Base-by-base conservation (phyloP, 2,113 vertebrate species). In the Burhinus bistriatus region DNA sequence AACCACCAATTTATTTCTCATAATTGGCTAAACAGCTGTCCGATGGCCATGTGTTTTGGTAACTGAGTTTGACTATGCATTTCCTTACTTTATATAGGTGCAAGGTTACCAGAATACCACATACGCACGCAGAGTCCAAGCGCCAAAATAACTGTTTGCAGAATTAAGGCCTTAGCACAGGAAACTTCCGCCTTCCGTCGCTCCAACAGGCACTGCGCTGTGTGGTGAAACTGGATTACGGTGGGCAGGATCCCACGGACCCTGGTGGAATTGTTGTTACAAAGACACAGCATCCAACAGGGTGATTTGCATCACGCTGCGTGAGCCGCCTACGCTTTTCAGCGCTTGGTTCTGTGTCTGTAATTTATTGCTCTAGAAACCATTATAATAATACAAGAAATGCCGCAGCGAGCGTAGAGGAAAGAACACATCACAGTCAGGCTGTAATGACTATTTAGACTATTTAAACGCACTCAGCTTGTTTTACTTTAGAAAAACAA, bases 391-490 rank as follows among this genome's bases (percentile, higher is more conserved):
- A 96, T 77, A 93, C 90, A 76, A 95, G 97, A 97, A 97, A 97
- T 96, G 93, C 94, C 90, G 96, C 95, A 92, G 94, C 90, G 92
- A 97, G 84, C 72, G 64, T 91, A 40, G 84, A 97, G 95, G 94
- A 96, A 98, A 96, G 97, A 97, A 97, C 93, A 94, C 87, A 94
- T 97, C 95, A 93, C 97, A 98, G 97, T 96, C 91, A 96, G 94
- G 95, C 81, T 89, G 79, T 97, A 98, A 98, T 98, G 94, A 97
- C 96, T 98, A 94, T 97, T 98, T 98, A 97, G 97, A 95, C 97
- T 94, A 95, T 96, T 98, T 97, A 97, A 98, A 97, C 87, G 94
- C 96, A 95, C 93, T 95, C 95, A 91, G 96, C 86, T 95, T 96
- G 71, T 91, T 97, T 95, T 97, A 73, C 92, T 85, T 96, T 95